phyloP scores from a whole-genome alignment of 2,113 vertebrate species.

The Phylloscopus trochiloides region DNA sequence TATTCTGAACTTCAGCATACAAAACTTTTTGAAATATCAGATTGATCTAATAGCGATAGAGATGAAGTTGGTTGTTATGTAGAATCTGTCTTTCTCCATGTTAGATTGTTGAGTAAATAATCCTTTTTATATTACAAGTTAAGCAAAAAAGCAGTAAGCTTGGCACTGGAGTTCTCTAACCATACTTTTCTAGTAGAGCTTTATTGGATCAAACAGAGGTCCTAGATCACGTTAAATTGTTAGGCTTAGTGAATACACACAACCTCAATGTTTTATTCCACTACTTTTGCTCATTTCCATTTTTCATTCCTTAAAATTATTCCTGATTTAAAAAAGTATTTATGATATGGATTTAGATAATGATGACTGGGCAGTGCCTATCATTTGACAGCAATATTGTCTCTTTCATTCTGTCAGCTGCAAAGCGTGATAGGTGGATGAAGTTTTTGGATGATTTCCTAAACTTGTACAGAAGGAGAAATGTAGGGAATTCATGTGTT shows the following conservation, averaged over 20 bases:
- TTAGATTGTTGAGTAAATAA: background rate
- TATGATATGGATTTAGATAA: background rate
- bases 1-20: background rate
- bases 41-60: background rate
- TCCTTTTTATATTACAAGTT: background rate
- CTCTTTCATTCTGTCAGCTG: background rate
- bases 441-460: background rate
- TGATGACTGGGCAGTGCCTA: background rate
- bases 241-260: background rate
- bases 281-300: background rate
- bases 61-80: background rate
- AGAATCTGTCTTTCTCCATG: background rate
- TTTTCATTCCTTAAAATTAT: background rate
- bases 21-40: background rate
- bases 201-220: background rate
- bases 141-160: background rate
- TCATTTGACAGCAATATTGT: background rate
- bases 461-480: background rate
- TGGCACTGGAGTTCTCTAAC: background rate
- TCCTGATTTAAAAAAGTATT: background rate
- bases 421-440: background rate
- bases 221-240: background rate
- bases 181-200: background rate
- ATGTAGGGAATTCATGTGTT: background rate
- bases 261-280: background rate